Evolutionary conservation across 1,140 invertebrate genomes (phyloP).

Genomic region (Sarcophaga bullata): DNA sequence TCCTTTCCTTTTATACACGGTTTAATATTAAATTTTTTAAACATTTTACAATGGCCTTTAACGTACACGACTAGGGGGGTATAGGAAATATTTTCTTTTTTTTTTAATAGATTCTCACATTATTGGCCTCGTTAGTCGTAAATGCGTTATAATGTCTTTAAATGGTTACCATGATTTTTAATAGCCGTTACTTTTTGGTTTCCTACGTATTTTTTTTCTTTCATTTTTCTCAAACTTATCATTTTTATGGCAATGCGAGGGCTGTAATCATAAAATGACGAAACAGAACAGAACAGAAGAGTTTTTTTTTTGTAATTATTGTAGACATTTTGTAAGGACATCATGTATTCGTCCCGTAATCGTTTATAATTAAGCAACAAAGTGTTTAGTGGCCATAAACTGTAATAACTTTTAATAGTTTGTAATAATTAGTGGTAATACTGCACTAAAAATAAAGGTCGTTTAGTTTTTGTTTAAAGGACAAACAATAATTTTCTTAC

Average conservation of each 20-base stretch:
- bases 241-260: conserved; percentile 18
- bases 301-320: not conserved
- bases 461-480: not conserved
- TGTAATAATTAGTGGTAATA: not conserved
- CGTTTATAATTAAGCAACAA: conserved; percentile 31
- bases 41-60: not conserved
- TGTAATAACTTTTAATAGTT: not conserved
- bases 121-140: conserved; percentile 34
- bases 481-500: no score
- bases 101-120: not conserved
- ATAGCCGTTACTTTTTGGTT: not conserved
- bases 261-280: not conserved
- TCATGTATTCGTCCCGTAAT: not conserved
- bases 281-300: no score
- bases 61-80: not conserved
- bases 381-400: conserved; percentile 13
- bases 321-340: not conserved
- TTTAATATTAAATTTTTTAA: not conserved
- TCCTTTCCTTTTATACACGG: not conserved
- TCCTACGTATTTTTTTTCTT: conserved; percentile 18
- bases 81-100: not conserved
- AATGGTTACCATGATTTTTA: not conserved
- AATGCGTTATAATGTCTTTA: conserved; percentile 25
- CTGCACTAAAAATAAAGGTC: not conserved
- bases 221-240: not conserved